These are phyloP conservation scores for Condylura cristata DNA, from an alignment of 2,113 vertebrate species.

Conservation along the genomic window DNA sequence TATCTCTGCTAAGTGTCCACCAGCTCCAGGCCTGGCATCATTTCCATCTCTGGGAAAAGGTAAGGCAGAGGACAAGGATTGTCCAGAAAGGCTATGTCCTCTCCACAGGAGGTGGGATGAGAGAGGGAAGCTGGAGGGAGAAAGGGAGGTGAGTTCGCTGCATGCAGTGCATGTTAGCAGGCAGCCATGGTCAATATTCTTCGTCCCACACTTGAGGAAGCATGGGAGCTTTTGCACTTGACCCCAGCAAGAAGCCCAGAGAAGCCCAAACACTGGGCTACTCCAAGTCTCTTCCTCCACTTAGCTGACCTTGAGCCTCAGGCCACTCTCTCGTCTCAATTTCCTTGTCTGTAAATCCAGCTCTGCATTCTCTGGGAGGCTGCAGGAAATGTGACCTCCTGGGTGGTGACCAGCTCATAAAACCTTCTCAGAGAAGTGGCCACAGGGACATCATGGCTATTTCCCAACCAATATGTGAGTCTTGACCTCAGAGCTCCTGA, in stretches of 20 bases:
- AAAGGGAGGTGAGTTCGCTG: accelerated
- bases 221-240: background rate
- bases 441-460: background rate
- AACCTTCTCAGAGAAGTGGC: background rate
- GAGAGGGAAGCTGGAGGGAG: background rate
- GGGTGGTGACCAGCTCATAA: background rate
- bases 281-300: background rate
- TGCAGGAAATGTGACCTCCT: accelerated
- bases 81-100: background rate
- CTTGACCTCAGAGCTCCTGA: background rate
- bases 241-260: background rate
- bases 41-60: background rate
- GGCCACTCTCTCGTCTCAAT: too few species aligned
- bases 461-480: background rate
- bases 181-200: too few species aligned
- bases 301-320: too few species aligned
- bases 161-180: background rate
- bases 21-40: background rate
- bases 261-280: accelerated
- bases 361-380: background rate
- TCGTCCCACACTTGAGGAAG: background rate
- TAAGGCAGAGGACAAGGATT: background rate
- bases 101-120: too few species aligned
- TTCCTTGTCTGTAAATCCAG: background rate
- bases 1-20: background rate